Evolutionary conservation across 2,113 vertebrate species (phyloP), one percentile per base, ranked within the genome.

Genomic region (Fulmarus glacialis): DNA sequence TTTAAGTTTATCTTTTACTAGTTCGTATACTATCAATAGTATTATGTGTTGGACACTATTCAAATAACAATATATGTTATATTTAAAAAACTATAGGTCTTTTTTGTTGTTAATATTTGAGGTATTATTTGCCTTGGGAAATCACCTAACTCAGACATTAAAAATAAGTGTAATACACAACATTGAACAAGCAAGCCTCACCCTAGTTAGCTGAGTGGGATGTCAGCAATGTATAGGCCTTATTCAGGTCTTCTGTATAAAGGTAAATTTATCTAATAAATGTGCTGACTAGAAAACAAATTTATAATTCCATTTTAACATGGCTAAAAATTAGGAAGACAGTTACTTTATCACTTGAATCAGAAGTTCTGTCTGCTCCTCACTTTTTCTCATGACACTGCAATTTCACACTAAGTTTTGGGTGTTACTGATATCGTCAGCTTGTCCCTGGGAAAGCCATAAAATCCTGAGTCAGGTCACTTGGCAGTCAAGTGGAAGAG

Each of bases 401-500:
- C 1, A 17, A 20, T 86, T 95, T 90, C 56, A 42, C 22, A 58
- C 80, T 36, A 38, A 66, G 18, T 74, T 93, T 93, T 87, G 71
- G 42, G 79, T 94, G 74, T 83, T 74, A 6, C 60, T 83, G 74
- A 85, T 89, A 73, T 47, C 63, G 83, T 86, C 70, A 70, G 66
- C 42, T 93, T 78, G 42, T 93, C 94, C 77, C 73, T 87, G 82
- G 81, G 92, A 93, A 95, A 90, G 66, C 89, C 81, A 58, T 96
- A 91, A 94, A 97, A 90, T 79, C 78, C 87, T 47, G 72, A 95
- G 91, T 96, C 96, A 90, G 89, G 92, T 96, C 91, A 94, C 91
- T 97, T 93, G 89, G 94, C 95, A 97, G 94, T 94, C 96, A 87
- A 96, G 87, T 91, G 91, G 85, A 96, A 87, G 92, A 87, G 67